Evolutionary conservation across 2,113 vertebrate genomes (phyloP).

Genomic region (Myanophis thanlyinensis): DNA sequence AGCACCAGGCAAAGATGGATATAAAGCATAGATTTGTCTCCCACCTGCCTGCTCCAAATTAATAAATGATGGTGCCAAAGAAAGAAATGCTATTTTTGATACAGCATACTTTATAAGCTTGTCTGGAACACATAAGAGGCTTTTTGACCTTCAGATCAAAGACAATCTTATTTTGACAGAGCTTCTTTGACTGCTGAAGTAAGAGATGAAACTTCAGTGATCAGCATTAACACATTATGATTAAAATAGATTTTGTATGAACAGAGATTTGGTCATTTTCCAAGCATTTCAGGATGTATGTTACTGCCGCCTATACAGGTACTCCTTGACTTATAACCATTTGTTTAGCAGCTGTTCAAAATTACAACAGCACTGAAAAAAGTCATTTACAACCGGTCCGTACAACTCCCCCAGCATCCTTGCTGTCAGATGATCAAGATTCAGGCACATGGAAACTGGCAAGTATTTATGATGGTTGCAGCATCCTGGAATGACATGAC

Average conservation of each 20-base stretch:
- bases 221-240: conserved; percentile 3
- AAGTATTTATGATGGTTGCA: neutral
- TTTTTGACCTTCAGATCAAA: neutral
- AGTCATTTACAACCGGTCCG: neutral
- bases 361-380: neutral
- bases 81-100: conserved; percentile 52
- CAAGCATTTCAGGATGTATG: neutral
- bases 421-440: neutral
- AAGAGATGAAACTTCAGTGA: conserved; percentile 32
- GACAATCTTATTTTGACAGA: conserved; percentile 23
- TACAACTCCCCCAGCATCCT: neutral
- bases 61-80: conserved; percentile 53
- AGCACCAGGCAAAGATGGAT: neutral
- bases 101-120: neutral
- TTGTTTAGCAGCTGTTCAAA: neutral
- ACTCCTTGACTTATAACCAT: neutral
- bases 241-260: conserved; percentile 31
- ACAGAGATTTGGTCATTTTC: conserved; percentile 3
- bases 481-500: neutral
- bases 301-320: too few relatives aligned
- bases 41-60: conserved; percentile 24
- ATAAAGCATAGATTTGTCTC: conserved; percentile 20
- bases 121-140: conserved; percentile 18
- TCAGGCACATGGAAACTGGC: neutral
- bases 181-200: neutral